Percentiles rank a stretch among this genome's conserved stretches.
Conservation (phyloP, 2,888 invertebrate species). For the Drosophila mulleri region DNA sequence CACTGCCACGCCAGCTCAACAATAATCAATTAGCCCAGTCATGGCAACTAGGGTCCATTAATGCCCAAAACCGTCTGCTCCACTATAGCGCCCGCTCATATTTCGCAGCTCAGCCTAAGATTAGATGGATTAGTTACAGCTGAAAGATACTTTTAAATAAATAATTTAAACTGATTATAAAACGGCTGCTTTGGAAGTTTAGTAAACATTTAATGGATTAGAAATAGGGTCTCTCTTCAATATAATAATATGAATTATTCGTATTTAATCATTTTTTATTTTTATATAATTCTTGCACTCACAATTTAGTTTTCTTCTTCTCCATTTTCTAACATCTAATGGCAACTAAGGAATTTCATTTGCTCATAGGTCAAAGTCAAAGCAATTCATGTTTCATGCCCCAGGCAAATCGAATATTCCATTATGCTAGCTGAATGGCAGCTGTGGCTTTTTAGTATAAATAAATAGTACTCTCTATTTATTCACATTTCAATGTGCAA, state of each 20-base stretch:
- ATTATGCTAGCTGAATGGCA: conserved; percentile 1
- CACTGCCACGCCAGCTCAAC: conserved; percentile 53
- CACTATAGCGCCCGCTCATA: background rate
- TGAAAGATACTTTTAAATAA: background rate
- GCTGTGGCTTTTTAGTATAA: conserved; percentile 11
- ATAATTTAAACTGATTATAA: background rate
- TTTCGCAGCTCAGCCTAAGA: background rate
- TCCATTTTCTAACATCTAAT: background rate
- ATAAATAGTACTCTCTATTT: conserved; percentile 29
- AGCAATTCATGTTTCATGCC: background rate
- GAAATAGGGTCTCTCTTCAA: background rate
- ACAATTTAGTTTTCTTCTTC: background rate
- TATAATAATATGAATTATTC: no score
- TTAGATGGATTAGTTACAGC: background rate
- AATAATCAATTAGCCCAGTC: conserved; percentile 62
- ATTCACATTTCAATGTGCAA: conserved; percentile 25
- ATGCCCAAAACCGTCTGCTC: conserved; percentile 16
- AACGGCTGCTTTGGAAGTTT: background rate
- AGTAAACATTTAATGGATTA: background rate
- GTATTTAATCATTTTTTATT: no score
- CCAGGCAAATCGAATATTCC: background rate
- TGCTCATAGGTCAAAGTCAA: background rate
- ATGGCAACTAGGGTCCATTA: conserved; percentile 47
- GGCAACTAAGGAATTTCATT: background rate
- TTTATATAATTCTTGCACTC: background rate